phyloP scores from a whole-genome alignment of 2,797 vertebrate species.

The Triplophysa yarkandensis region DNA sequence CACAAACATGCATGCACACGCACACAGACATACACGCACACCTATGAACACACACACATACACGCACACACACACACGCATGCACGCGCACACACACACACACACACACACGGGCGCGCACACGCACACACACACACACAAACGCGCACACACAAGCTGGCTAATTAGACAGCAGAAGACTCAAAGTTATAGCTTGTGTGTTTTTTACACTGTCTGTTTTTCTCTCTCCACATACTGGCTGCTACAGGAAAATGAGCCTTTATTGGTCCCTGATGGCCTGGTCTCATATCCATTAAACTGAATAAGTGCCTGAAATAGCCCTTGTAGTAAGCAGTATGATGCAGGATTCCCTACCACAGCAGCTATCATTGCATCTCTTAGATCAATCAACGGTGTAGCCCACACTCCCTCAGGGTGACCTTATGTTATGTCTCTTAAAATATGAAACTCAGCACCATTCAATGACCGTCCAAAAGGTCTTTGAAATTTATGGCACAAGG shows the following conservation, averaged over 20 bases:
- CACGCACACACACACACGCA: neutral
- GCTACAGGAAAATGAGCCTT: slow-evolving; percentile 67
- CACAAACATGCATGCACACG: too few relatives aligned
- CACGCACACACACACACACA: slow-evolving; percentile 27
- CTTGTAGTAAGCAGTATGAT: slow-evolving; percentile 33
- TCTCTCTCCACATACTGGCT: slow-evolving; percentile 41
- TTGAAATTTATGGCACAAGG: neutral
- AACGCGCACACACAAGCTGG: slow-evolving; percentile 9
- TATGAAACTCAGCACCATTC: slow-evolving; percentile 28
- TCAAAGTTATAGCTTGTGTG: slow-evolving; percentile 74
- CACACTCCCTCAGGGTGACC: slow-evolving; percentile 40
- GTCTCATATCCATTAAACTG: slow-evolving; percentile 68
- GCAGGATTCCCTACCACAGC: slow-evolving; percentile 43
- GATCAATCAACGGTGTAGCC: slow-evolving; percentile 32
- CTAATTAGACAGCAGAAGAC: slow-evolving; percentile 64
- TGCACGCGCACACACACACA: slow-evolving; percentile 6
- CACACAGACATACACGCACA: too few relatives aligned
- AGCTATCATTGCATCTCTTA: slow-evolving; percentile 15
- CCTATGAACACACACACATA: slow-evolving; percentile 6
- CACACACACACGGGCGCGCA: neutral
- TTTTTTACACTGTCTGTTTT: slow-evolving; percentile 69
- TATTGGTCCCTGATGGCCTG: slow-evolving; percentile 67
- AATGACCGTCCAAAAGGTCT: slow-evolving; percentile 15
- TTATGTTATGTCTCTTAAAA: slow-evolving; percentile 31
- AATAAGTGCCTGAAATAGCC: slow-evolving; percentile 52